These are phyloP conservation scores for Polyodon spathula DNA, from an alignment of 2,113 vertebrate genomes.

Conservation along the genomic window DNA sequence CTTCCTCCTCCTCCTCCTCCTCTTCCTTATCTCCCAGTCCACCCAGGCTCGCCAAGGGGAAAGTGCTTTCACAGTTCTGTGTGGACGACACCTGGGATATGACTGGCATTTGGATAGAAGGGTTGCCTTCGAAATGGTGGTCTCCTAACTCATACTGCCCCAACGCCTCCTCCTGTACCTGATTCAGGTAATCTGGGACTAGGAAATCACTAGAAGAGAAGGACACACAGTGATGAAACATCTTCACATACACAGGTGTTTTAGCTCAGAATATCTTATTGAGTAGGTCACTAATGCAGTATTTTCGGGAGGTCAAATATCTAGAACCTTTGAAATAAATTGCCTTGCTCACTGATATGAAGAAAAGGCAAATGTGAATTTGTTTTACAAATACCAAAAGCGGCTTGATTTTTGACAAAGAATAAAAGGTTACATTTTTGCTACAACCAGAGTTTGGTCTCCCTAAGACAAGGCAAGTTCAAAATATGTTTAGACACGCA, in stretches of 20 bases:
- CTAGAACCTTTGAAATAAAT: no score
- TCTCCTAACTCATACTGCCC: constrained; percentile 89
- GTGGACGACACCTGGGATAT: constrained; percentile 93
- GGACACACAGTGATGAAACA: constrained; percentile 46
- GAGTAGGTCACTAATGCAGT: no score
- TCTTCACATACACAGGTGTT: constrained; percentile 25
- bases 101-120: constrained; percentile 77
- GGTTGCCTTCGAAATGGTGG: constrained; percentile 74
- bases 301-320: no score
- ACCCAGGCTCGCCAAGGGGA: constrained; percentile 74
- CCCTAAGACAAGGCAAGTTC: no score
- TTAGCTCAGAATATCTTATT: no score
- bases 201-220: constrained; percentile 82
- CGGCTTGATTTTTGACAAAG: no score
- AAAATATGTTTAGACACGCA: no score
- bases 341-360: no score
- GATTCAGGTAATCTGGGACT: constrained; percentile 96
- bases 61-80: constrained; percentile 88
- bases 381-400: no score
- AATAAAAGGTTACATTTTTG: no score
- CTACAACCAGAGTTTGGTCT: no score
- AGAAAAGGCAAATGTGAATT: no score
- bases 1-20: constrained; percentile 54
- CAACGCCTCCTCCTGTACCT: constrained; percentile 87
- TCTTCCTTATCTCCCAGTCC: constrained; percentile 69